Conservation (phyloP, 2,888 invertebrate species). For the Parascotia fuliginaria region DNA sequence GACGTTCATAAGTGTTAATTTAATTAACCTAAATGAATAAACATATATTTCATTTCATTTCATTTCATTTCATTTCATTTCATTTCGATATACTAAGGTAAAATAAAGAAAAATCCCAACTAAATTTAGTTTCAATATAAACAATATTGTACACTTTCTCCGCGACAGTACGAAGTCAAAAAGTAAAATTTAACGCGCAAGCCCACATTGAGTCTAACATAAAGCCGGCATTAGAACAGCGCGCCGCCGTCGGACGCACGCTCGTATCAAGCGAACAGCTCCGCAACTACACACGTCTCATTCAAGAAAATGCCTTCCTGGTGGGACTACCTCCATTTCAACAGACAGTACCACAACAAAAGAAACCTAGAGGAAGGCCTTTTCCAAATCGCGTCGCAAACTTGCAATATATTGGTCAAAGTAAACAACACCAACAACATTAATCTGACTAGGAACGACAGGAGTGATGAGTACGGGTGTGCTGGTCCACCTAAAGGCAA, state of each 20-base stretch:
- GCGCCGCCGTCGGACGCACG: conserved; percentile 44
- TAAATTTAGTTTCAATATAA: background rate
- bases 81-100: too few relatives aligned
- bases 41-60: too few relatives aligned
- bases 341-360: conserved; percentile 81
- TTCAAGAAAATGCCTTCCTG: conserved; percentile 85
- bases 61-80: too few relatives aligned
- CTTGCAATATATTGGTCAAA: conserved; percentile 91
- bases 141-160: conserved; percentile 28
- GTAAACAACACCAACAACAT: conserved; percentile 92
- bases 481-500: conserved; percentile 74
- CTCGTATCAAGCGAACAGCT: conserved; percentile 19
- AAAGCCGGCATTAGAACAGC: conserved; percentile 52
- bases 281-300: conserved; percentile 49
- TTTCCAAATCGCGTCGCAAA: conserved; percentile 92
- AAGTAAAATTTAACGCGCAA: conserved; percentile 76
- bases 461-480: conserved; percentile 87
- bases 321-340: conserved; percentile 87
- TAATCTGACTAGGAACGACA: conserved; percentile 87
- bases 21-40: too few relatives aligned
- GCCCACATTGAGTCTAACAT: conserved; percentile 51
- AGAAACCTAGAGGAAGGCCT: conserved; percentile 90
- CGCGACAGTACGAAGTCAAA: conserved; percentile 51
- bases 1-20: too few relatives aligned
- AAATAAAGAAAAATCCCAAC: background rate